Evolutionary conservation across 2,113 vertebrate species (phyloP).

Genomic region (Gambusia holbrooki): DNA sequence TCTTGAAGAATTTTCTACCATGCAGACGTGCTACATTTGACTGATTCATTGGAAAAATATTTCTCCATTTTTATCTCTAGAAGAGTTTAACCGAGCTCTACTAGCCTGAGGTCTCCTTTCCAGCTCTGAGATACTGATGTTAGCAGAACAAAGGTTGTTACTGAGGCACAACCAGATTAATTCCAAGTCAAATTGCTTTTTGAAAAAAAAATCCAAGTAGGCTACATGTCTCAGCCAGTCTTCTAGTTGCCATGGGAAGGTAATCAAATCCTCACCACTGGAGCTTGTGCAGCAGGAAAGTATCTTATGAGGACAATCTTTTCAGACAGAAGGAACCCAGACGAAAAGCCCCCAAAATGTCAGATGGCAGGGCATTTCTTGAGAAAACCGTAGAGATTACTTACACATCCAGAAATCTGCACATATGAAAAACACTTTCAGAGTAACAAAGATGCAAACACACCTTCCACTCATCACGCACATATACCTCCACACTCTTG

Average conservation of each 20-base stretch:
- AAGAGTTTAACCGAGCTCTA: neutral
- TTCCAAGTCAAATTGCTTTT: neutral
- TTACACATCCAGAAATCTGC: neutral
- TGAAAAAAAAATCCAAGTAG: neutral
- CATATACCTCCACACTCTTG: conserved; percentile 28
- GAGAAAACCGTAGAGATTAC: conserved; percentile 29
- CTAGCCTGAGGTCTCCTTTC: neutral
- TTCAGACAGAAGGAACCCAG: conserved; percentile 2
- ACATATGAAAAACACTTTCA: neutral
- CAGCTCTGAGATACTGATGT: conserved; percentile 1
- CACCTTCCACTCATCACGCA: conserved; percentile 7
- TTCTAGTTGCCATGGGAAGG: conserved; percentile 5
- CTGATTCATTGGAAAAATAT: conserved; percentile 8
- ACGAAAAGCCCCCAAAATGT: conserved; percentile 9
- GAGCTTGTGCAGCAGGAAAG: conserved; percentile 18
- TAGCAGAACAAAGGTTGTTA: conserved; percentile 4
- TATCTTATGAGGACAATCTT: conserved; percentile 8
- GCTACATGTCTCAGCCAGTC: conserved; percentile 9
- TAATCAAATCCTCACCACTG: conserved; percentile 38
- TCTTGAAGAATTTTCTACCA: neutral
- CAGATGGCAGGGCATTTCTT: conserved; percentile 18
- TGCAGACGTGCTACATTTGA: neutral
- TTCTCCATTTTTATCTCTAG: conserved; percentile 3
- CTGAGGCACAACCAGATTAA: neutral
- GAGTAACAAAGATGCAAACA: conserved; percentile 1